phyloP scores from a whole-genome alignment of 2,797 vertebrate genomes.

The Saxicola maurus region DNA sequence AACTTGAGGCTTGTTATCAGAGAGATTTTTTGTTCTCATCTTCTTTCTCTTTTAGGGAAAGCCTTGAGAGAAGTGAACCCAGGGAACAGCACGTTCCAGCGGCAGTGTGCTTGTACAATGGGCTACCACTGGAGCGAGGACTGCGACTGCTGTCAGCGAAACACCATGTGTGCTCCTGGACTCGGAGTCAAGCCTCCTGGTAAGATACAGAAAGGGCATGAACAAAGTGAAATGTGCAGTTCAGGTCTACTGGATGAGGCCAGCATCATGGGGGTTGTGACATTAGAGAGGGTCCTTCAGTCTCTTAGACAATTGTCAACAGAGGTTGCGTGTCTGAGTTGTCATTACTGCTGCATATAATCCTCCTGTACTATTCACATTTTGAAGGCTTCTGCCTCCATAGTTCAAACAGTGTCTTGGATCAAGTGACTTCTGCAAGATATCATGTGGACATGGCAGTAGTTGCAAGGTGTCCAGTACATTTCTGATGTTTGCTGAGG shows the following conservation, averaged over 20 bases:
- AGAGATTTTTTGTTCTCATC: not conserved
- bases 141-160: conserved; percentile 86
- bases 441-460: rapidly evolving
- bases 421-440: not conserved
- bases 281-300: not conserved
- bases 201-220: not conserved
- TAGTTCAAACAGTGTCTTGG: not conserved
- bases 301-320: not conserved
- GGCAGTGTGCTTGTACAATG: conserved; percentile 78
- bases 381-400: not conserved
- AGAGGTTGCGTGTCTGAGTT: not conserved
- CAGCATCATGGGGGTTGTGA: rapidly evolving
- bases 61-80: conserved; percentile 77
- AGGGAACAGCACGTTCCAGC: conserved; percentile 77
- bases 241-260: not conserved
- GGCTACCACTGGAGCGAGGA: conserved; percentile 85
- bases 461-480: not conserved
- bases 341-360: not conserved
- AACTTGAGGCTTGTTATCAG: not conserved
- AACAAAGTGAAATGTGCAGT: not conserved
- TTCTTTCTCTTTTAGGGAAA: conserved; percentile 72
- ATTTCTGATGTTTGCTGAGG: not conserved
- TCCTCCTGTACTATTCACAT: not conserved
- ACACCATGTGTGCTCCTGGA: conserved; percentile 78
- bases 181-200: conserved; percentile 73